A percentile compares a stretch with the other conserved stretches of the same genome.
Evolutionary conservation across 2,888 invertebrate species (phyloP).

Genomic region (Callyntrura guangdongensis): DNA sequence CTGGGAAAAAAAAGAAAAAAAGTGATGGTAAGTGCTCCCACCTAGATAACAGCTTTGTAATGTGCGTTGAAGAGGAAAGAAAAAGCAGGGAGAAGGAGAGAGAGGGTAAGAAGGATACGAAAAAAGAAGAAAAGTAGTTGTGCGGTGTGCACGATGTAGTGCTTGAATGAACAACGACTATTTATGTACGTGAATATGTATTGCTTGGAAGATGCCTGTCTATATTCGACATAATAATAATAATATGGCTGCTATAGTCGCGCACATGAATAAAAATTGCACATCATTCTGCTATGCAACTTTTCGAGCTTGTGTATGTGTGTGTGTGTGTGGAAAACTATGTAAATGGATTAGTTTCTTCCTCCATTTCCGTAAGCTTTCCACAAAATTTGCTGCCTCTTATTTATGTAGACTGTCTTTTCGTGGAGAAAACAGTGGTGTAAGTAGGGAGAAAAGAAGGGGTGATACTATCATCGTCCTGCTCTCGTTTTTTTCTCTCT

Average conservation of each 20-base stretch:
- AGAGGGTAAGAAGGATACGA: not conserved
- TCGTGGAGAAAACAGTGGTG: conserved; percentile 26
- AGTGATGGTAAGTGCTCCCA: conserved; percentile 58
- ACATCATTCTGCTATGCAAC: conserved; percentile 26
- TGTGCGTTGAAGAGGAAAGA: conserved; percentile 64
- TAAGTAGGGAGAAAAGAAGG: too few species aligned
- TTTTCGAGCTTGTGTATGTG: not conserved
- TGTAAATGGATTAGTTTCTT: conserved; percentile 70
- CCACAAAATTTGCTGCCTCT: conserved; percentile 59
- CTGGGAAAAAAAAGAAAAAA: conserved; percentile 32
- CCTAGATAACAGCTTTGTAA: conserved; percentile 67
- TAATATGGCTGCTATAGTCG: not conserved
- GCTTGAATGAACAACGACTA: not conserved
- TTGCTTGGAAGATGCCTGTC: not conserved
- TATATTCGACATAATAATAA: too few species aligned
- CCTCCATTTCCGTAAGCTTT: conserved; percentile 54
- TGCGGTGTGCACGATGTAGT: not conserved
- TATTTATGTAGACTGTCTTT: conserved; percentile 41
- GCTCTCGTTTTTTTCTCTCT: not conserved
- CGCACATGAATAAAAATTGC: conserved; percentile 60
- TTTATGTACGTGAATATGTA: not conserved
- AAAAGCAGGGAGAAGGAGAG: conserved; percentile 26
- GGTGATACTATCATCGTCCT: too few species aligned
- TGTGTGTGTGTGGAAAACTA: conserved; percentile 39
- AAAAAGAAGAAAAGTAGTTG: not conserved